Conservation (phyloP, 2,797 vertebrate genomes). For the Chromobotia macracanthus region DNA sequence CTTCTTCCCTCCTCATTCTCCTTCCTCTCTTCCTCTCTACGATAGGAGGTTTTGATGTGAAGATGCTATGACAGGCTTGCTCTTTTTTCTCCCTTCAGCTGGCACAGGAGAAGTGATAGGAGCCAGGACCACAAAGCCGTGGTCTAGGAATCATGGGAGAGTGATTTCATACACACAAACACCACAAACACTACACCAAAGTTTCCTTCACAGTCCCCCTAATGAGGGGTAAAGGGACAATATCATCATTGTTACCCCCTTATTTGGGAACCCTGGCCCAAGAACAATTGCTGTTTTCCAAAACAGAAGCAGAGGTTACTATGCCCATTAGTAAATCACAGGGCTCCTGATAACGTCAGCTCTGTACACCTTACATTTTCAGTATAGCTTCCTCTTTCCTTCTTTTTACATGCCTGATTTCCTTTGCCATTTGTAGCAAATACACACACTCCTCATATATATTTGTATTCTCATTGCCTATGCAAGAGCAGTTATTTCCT, state of each 20-base stretch:
- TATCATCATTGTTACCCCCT: conserved; percentile 84
- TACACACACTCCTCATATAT: conserved; percentile 55
- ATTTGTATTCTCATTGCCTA: conserved; percentile 50
- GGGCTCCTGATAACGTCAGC: conserved; percentile 82
- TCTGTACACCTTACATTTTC: conserved; percentile 58
- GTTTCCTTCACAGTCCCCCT: conserved; percentile 67
- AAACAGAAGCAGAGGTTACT: conserved; percentile 77
- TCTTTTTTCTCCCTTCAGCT: conserved; percentile 68
- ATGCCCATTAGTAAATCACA: conserved; percentile 77
- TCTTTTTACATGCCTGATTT: conserved; percentile 51
- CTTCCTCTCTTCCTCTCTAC: conserved; percentile 48
- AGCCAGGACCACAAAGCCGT: conserved; percentile 71
- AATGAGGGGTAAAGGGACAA: conserved; percentile 88
- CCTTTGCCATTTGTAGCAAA: conserved; percentile 9
- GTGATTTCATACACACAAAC: conserved; percentile 53
- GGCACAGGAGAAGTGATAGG: conserved; percentile 77
- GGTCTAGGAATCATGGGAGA: conserved; percentile 77
- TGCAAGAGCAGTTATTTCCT: conserved; percentile 60
- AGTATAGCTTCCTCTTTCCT: conserved; percentile 38
- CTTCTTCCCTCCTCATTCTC: conserved; percentile 62
- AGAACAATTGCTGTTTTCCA: conserved; percentile 89
- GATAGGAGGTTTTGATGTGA: conserved; percentile 83
- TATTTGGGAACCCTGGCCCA: conserved; percentile 78
- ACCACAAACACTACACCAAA: conserved; percentile 49
- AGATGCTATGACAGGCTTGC: conserved; percentile 84